Base-by-base conservation (phyloP, 2,888 invertebrate species). In the Eustalomyia histrio region DNA sequence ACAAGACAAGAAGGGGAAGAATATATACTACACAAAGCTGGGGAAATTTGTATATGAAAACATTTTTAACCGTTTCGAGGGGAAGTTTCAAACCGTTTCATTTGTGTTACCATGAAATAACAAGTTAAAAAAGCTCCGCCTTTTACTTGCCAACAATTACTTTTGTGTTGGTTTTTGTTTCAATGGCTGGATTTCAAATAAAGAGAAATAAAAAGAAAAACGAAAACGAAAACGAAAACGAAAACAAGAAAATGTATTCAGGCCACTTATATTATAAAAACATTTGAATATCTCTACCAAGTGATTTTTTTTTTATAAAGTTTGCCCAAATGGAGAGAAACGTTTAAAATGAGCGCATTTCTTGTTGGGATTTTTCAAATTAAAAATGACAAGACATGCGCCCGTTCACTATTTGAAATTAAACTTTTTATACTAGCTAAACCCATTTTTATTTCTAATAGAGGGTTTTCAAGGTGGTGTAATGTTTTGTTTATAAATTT, bases 121-220 rank as follows among this genome's bases (percentile, higher is more conserved):
- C 81, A 74, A 69, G 81, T 81, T 81, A 74, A 61, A 72, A 39
- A 47, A 60, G 69, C 81, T 71, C 74, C 81, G 78, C 81, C 81
- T 53, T 47, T 50, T 65, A 53, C 50, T 67, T 63, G 57, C 33
- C 72, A 79, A 79, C 55, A 60, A 67, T 17, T 3, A n/a, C n/a
- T n/a, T n/a, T 8, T 39, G 21, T 33, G 24, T 50, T 52, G 67
- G 61, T 63, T 35, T 53, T n/a, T 55, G 76, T 80, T 68, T 68
- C 76, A 80, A 76, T 81, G 76, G 73, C 64, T 74, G 76, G 67
- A 61, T 65, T 14, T 61, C 47, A 33, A 29, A 17, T 9, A 71
- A 52, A 53, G 58, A 39, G 16, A 43, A 35, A 53, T 3, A 53
- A 29, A 55, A 21, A 2, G 18, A 43, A 43, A 60, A 64, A 55